Evolutionary conservation across 2,888 invertebrate genomes (phyloP).

Genomic region (Standfussiana lucernea): DNA sequence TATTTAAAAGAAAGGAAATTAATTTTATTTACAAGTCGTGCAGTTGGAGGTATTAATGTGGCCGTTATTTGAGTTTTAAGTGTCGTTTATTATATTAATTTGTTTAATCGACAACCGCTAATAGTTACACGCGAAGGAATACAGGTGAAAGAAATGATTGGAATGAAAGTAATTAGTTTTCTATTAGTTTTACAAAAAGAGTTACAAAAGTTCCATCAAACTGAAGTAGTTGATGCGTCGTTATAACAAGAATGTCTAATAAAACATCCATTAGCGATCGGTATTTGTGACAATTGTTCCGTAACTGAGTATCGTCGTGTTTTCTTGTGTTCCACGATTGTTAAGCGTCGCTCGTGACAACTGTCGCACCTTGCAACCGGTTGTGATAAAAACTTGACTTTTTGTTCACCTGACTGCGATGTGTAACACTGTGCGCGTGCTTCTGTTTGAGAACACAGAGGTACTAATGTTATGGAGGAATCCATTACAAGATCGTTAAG

Average conservation of each 20-base stretch:
- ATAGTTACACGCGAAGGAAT: slow-evolving; percentile 36
- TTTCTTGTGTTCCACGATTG: slow-evolving; percentile 73
- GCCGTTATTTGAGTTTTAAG: slow-evolving; percentile 53
- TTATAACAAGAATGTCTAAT: slow-evolving; percentile 72
- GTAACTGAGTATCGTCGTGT: slow-evolving; percentile 70
- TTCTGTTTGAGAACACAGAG: slow-evolving; percentile 60
- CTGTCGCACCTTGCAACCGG: slow-evolving; percentile 78
- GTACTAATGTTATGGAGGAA: slow-evolving; percentile 22
- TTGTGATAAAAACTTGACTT: slow-evolving; percentile 71
- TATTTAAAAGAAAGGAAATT: slow-evolving; percentile 70
- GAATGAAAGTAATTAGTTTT: slow-evolving; percentile 31
- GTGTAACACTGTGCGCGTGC: slow-evolving; percentile 79
- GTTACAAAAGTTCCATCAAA: slow-evolving; percentile 31
- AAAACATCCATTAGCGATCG: slow-evolving; percentile 67
- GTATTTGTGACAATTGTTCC: slow-evolving; percentile 72
- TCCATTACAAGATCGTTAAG: slow-evolving; percentile 25
- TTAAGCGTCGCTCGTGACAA: slow-evolving; percentile 78
- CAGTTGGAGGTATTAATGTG: slow-evolving; percentile 46
- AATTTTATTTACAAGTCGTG: slow-evolving; percentile 70
- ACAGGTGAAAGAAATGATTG: slow-evolving; percentile 37
- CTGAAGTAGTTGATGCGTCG: slow-evolving; percentile 27
- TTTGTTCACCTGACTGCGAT: slow-evolving; percentile 78
- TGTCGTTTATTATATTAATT: slow-evolving; percentile 58
- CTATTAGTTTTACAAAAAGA: slow-evolving; percentile 36
- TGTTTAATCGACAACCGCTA: slow-evolving; percentile 48